Percentiles rank a stretch among this genome's conserved stretches.
These are phyloP conservation scores for Polymixis lichenea DNA, from an alignment of 2,888 invertebrate genomes.

Conservation along the genomic window DNA sequence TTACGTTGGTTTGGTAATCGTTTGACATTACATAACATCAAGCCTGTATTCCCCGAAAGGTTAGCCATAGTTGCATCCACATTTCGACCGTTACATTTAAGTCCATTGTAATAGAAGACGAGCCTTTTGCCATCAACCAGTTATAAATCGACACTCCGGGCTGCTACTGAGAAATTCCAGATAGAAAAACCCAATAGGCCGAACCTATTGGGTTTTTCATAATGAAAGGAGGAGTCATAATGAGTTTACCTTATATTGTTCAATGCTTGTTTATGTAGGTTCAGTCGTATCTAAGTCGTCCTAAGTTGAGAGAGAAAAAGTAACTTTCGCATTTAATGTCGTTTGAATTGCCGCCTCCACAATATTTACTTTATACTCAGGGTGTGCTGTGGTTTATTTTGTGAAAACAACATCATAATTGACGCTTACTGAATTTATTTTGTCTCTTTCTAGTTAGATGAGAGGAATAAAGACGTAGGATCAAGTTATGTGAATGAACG, in stretches of 20 bases:
- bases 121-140: neutral
- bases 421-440: slow-evolving; percentile 35
- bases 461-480: slow-evolving; percentile 38
- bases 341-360: slow-evolving; percentile 24
- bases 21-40: neutral
- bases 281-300: too few species aligned
- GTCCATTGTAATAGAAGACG: too few species aligned
- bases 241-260: too few species aligned
- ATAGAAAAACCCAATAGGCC: neutral
- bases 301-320: too few species aligned
- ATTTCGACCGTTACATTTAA: too few species aligned
- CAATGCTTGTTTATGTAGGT: too few species aligned
- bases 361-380: slow-evolving; percentile 1
- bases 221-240: neutral
- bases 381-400: slow-evolving; percentile 3
- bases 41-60: too few species aligned
- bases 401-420: slow-evolving; percentile 52
- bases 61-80: too few species aligned
- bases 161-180: too few species aligned
- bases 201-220: neutral
- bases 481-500: slow-evolving; percentile 54
- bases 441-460: slow-evolving; percentile 32
- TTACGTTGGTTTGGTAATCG: neutral
- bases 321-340: too few species aligned
- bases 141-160: neutral